phyloP scores from a whole-genome alignment of 2,113 vertebrate species.

The Garra rufa region DNA sequence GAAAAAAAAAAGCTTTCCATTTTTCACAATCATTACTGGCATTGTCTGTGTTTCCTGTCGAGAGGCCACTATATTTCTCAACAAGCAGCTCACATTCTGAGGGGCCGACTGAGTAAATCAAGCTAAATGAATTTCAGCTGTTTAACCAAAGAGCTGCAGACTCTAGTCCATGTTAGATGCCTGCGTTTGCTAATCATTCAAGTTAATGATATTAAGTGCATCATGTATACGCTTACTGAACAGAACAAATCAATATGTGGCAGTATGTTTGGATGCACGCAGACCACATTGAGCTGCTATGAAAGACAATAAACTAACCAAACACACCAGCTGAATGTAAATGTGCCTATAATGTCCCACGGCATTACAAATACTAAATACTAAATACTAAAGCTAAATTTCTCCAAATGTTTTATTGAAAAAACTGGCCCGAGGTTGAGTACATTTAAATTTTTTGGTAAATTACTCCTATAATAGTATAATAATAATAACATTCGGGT shows the following conservation, averaged over 20 bases:
- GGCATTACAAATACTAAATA: not conserved
- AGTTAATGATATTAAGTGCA: not conserved
- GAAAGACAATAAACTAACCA: not conserved
- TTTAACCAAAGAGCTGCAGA: not conserved
- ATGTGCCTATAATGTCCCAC: not conserved
- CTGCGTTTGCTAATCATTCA: slow-evolving; percentile 17
- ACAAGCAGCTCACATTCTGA: slow-evolving; percentile 37
- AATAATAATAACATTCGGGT: not conserved
- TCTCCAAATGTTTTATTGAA: no score
- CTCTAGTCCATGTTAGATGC: not conserved
- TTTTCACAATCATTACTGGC: slow-evolving; percentile 60
- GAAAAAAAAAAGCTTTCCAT: slow-evolving; percentile 59
- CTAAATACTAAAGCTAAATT: not conserved
- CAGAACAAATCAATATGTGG: not conserved
- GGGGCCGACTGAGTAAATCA: slow-evolving; percentile 30
- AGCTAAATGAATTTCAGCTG: slow-evolving; percentile 51
- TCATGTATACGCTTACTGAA: not conserved
- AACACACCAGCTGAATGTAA: not conserved
- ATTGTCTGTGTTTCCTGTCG: slow-evolving; percentile 46
- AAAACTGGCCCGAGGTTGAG: no score
- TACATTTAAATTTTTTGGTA: no score
- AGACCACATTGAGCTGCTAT: not conserved
- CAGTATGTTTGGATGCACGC: not conserved
- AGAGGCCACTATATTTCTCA: slow-evolving; percentile 53
- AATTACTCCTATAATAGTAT: not conserved